Conservation (phyloP, 2,888 invertebrate species). For the Dicyrtoma fusca region DNA sequence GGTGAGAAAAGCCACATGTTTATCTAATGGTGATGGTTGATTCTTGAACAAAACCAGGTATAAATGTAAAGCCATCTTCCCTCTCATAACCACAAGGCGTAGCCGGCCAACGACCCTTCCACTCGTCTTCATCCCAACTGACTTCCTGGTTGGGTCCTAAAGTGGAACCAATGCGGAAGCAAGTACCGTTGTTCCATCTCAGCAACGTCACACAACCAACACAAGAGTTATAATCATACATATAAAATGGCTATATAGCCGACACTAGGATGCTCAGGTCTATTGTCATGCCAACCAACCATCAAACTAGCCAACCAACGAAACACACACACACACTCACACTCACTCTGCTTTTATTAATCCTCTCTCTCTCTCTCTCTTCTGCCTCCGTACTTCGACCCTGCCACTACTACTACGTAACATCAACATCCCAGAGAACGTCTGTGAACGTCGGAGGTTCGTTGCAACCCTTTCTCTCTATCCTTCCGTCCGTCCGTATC, state of each 20-base stretch:
- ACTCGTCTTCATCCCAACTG: slow-evolving; percentile 40
- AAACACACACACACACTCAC: no score
- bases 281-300: slow-evolving; percentile 30
- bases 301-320: slow-evolving; percentile 5
- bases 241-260: slow-evolving; percentile 6
- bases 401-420: no score
- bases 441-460: no score
- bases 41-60: no score
- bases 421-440: no score
- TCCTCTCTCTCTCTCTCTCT: no score
- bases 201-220: slow-evolving; percentile 35
- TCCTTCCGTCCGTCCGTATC: not conserved
- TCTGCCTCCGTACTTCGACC: no score
- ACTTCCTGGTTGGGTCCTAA: slow-evolving; percentile 54
- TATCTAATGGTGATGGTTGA: no score
- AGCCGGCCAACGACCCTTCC: slow-evolving; percentile 52
- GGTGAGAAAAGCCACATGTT: not conserved
- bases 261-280: no score
- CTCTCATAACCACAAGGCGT: slow-evolving; percentile 48
- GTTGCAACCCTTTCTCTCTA: not conserved
- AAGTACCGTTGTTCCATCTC: slow-evolving; percentile 48
- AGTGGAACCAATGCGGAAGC: slow-evolving; percentile 49
- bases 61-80: slow-evolving; percentile 19
- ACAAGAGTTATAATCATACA: no score
- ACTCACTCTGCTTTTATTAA: no score